Conservation (phyloP, 2,888 invertebrate species). For the Neocrepidodera transversa region DNA sequence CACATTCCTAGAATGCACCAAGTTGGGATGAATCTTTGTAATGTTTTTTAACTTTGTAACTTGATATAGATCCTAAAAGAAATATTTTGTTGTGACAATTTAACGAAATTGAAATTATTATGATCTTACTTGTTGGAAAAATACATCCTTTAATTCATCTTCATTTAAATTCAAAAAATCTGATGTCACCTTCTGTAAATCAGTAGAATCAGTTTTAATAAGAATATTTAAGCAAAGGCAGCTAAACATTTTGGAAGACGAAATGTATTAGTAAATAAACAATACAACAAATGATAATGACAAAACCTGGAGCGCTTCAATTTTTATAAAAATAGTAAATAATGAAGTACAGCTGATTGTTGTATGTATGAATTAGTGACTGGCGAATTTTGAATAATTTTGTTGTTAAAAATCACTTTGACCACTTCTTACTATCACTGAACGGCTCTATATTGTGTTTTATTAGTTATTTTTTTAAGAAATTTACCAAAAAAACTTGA, state of each 20-base stretch:
- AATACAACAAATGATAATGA: conserved; percentile 15
- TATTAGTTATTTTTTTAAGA: conserved; percentile 14
- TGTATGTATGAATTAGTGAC: conserved; percentile 13
- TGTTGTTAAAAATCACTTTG: conserved; percentile 4
- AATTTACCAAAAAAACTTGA: conserved; percentile 22
- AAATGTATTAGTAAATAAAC: neutral
- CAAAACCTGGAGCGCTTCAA: conserved; percentile 7
- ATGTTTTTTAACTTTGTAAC: conserved; percentile 63
- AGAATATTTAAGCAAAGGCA: conserved; percentile 81
- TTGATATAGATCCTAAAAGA: conserved; percentile 63
- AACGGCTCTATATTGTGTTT: conserved; percentile 7
- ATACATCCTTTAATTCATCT: conserved; percentile 68
- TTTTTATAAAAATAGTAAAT: conserved; percentile 10
- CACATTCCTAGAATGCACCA: conserved; percentile 65
- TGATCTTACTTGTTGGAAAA: conserved; percentile 70
- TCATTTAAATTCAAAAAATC: conserved; percentile 66
- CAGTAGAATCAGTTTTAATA: conserved; percentile 67
- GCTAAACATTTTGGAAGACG: conserved; percentile 63
- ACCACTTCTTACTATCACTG: conserved; percentile 17
- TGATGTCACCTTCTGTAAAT: conserved; percentile 65
- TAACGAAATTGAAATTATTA: neutral
- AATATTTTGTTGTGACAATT: conserved; percentile 1
- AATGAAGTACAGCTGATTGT: conserved; percentile 30
- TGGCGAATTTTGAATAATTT: conserved; percentile 13
- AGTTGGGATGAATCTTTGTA: conserved; percentile 65